Base-by-base conservation (phyloP, 1,140 invertebrate species). In the Conopomorpha cramerella region DNA sequence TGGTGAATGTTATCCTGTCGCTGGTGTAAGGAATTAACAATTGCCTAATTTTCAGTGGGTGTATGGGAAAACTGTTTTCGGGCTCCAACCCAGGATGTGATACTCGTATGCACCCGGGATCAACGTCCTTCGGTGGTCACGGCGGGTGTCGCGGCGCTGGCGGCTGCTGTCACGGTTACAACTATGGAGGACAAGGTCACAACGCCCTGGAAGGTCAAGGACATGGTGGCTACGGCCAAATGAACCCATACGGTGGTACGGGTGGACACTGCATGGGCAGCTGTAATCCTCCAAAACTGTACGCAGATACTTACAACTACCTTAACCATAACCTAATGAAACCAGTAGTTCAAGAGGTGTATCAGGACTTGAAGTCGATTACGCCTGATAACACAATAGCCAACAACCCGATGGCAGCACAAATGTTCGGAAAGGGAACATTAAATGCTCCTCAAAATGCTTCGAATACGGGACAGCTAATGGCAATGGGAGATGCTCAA, bases 11-110 rank as follows among this genome's bases (percentile, higher is more conserved):
- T n/a, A n/a, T n/a, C n/a, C n/a, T n/a, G n/a, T n/a, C n/a, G n/a
- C n/a, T n/a, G n/a, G n/a, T n/a, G n/a, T n/a, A n/a, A n/a, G n/a
- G n/a, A n/a, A n/a, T n/a, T n/a, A n/a, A n/a, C n/a, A n/a, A 15
- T 16, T 34, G 14, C 1, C 26, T 34, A 18, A n/a, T 27, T 63
- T 66, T 16, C 52, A 76, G 71, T 45, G 71, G 71, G n/a, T 76
- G 71, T 43, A 65, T 76, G 57, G 66, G 60, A 18, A 76, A 67
- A 36, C 27, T 76, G 25, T 76, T 76, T 42, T 49, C 52, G n/a
- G 47, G 55, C 35, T 30, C 45, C 10, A 39, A 29, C n/a, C n/a
- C n/a, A n/a, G n/a, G n/a, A n/a, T n/a, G n/a, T n/a, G n/a, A n/a
- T n/a, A n/a, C n/a, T n/a, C n/a, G n/a, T n/a, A n/a, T n/a, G n/a